Evolutionary conservation across 2,797 vertebrate genomes (phyloP).

Genomic region (Molossus alvarezi): DNA sequence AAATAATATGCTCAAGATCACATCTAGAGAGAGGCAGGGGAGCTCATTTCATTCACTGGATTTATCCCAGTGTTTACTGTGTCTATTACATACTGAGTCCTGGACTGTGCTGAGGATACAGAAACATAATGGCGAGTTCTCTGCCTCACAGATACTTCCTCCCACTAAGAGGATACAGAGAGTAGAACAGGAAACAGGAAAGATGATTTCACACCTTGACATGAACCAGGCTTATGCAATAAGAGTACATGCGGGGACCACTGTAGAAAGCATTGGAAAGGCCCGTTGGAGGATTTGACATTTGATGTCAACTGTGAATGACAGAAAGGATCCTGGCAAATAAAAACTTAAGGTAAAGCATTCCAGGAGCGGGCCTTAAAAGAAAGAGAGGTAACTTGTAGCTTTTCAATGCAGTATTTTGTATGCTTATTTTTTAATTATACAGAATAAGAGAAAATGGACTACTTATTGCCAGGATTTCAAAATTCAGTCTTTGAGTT

Average conservation of each 20-base stretch:
- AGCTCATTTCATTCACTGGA: neutral
- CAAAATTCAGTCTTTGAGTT: neutral
- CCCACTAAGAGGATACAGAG: neutral
- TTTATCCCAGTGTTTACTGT: neutral
- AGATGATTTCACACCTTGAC: slow-evolving; percentile 10
- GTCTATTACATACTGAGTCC: neutral
- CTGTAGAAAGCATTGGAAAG: neutral
- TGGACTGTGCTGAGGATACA: neutral
- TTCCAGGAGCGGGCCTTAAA: neutral
- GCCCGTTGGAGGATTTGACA: neutral
- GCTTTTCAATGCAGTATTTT: slow-evolving; percentile 37
- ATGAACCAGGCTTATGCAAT: neutral
- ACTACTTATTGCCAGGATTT: neutral
- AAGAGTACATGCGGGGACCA: neutral
- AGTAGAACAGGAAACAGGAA: neutral
- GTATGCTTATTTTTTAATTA: neutral
- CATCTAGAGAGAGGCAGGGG: neutral
- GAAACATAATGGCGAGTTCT: neutral
- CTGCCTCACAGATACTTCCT: neutral
- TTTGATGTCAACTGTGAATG: neutral
- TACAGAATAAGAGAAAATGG: neutral
- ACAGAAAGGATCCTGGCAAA: neutral
- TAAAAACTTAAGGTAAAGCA: neutral
- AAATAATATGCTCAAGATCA: neutral
- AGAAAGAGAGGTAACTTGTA: neutral